These are phyloP conservation scores for Hyposoter didymator DNA, from an alignment of 2,888 invertebrate species.

Conservation along the genomic window DNA sequence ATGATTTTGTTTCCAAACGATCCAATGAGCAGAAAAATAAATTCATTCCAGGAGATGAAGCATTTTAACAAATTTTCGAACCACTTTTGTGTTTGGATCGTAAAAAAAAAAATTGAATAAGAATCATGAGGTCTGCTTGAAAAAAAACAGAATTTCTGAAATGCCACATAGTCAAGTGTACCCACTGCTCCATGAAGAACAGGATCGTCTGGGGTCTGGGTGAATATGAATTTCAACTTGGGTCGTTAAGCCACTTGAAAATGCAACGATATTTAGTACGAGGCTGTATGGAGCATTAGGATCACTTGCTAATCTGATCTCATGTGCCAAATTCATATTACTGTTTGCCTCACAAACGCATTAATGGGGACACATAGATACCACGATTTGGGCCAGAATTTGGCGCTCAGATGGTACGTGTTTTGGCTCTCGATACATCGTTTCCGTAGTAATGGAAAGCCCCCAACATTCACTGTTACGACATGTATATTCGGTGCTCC, in stretches of 20 bases:
- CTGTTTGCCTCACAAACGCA: constrained; percentile 5
- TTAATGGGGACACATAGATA: constrained; percentile 30
- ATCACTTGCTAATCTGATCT: constrained; percentile 66
- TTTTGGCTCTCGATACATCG: constrained; percentile 59
- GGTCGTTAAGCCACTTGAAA: constrained; percentile 9
- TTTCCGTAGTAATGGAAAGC: constrained; percentile 72
- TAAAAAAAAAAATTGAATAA: too few relatives aligned
- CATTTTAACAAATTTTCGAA: too few relatives aligned
- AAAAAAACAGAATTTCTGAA: background rate
- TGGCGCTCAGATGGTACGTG: constrained; percentile 57
- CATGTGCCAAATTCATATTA: constrained; percentile 64
- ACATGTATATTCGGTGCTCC: constrained; percentile 11
- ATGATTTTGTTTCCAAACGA: too few relatives aligned
- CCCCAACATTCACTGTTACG: constrained; percentile 45
- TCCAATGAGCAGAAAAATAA: too few relatives aligned
- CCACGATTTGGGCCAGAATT: constrained; percentile 56
- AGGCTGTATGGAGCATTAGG: constrained; percentile 65
- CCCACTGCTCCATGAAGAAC: background rate
- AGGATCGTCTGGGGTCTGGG: background rate
- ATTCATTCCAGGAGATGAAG: too few relatives aligned
- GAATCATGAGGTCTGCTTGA: too few relatives aligned
- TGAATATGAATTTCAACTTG: background rate
- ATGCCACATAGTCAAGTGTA: background rate
- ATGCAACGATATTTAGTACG: constrained; percentile 66
- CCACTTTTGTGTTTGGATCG: too few relatives aligned